A percentile compares a stretch with the other conserved stretches of the same genome.
These are phyloP conservation scores for Styela clava DNA, from an alignment of 23 tunicate species.

Conservation along the genomic window DNA sequence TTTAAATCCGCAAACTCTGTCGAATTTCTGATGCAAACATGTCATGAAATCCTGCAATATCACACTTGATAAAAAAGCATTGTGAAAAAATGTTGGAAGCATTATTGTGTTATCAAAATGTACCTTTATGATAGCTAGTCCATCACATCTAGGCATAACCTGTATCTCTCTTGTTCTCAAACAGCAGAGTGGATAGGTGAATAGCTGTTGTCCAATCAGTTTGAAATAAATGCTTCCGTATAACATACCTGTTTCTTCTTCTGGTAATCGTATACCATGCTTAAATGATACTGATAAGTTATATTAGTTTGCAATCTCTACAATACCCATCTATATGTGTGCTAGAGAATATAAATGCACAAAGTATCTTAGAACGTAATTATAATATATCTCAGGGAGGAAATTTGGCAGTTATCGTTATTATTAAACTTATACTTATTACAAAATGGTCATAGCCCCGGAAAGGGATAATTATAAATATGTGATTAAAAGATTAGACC, in stretches of 20 bases:
- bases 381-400: too few species aligned
- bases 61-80: not conserved
- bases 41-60: slow-evolving; percentile 26
- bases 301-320: too few species aligned
- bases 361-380: too few species aligned
- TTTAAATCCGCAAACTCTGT: slow-evolving; percentile 8
- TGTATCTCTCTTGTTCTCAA: slow-evolving; percentile 19
- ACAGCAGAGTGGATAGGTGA: slow-evolving; percentile 32
- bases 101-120: too few species aligned
- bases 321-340: too few species aligned
- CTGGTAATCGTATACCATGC: slow-evolving; percentile 28
- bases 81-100: not conserved
- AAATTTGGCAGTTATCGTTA: too few species aligned
- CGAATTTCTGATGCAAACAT: not conserved
- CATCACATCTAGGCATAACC: slow-evolving; percentile 26
- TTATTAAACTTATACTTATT: too few species aligned
- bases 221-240: slow-evolving; percentile 15
- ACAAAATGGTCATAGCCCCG: too few species aligned
- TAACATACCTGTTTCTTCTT: not conserved
- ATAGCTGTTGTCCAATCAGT: slow-evolving; percentile 26
- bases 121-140: slow-evolving; percentile 33
- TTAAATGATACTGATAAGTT: too few species aligned
- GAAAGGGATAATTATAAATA: too few species aligned
- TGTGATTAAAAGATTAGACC: too few species aligned
- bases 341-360: too few species aligned